Conservation (phyloP, 2,113 vertebrate genomes). For the Alectura lathami region DNA sequence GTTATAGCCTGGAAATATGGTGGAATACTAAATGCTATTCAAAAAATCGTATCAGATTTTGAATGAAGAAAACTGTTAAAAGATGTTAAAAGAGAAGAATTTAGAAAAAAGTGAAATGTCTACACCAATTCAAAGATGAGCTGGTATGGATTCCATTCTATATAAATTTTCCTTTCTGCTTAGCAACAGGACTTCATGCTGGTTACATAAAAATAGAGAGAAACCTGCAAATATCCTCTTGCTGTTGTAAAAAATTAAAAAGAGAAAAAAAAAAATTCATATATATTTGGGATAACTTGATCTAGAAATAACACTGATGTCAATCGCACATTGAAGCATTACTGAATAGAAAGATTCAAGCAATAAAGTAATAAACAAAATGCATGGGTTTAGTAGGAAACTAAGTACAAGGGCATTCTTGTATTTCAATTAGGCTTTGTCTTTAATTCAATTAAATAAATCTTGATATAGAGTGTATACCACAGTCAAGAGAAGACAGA, state of each 20-base stretch:
- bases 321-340: neutral
- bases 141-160: neutral
- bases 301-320: neutral
- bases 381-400: neutral
- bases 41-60: neutral
- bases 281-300: neutral
- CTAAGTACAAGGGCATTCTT: neutral
- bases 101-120: neutral
- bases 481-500: conserved; percentile 6
- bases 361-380: neutral
- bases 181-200: conserved; percentile 41
- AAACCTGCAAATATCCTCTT: neutral
- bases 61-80: neutral
- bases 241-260: neutral
- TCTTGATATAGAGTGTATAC: neutral
- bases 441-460: conserved; percentile 35
- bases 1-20: neutral
- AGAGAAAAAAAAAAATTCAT: neutral
- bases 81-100: neutral
- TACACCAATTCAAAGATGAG: neutral
- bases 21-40: neutral
- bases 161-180: conserved; percentile 43
- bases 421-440: neutral
- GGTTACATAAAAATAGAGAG: conserved; percentile 1
- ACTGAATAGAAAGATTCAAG: neutral